A percentile compares a stretch with the other conserved stretches of the same genome.
Evolutionary conservation across 2,797 vertebrate species (phyloP).

Genomic region (Macropus fuliginosus): DNA sequence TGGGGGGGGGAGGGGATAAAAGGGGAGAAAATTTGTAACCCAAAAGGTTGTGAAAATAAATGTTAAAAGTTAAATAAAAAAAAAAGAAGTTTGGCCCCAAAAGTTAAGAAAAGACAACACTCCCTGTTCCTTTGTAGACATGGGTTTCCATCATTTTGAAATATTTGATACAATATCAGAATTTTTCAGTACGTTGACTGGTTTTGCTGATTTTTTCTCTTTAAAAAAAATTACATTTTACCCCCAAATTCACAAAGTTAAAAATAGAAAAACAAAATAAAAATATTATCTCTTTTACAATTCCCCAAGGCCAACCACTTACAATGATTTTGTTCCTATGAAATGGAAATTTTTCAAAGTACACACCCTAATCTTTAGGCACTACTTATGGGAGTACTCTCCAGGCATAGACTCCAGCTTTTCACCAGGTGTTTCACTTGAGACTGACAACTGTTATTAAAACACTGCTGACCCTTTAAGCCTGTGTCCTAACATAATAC

Average conservation of each 20-base stretch:
- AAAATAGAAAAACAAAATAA: constrained; percentile 21
- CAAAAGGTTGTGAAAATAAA: too few species aligned
- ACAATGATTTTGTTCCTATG: constrained; percentile 41
- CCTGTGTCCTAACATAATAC: constrained; percentile 82
- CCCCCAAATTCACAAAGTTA: background rate
- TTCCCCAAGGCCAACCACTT: background rate
- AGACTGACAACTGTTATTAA: constrained; percentile 88
- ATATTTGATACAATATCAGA: background rate
- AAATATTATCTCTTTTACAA: constrained; percentile 27
- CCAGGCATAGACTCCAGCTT: constrained; percentile 58
- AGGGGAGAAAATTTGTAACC: too few species aligned
- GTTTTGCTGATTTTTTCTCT: background rate
- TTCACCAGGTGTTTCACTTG: constrained; percentile 87
- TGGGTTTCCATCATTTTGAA: background rate
- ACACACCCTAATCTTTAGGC: constrained; percentile 42
- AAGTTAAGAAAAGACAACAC: background rate
- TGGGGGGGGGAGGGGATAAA: too few species aligned
- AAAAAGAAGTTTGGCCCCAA: background rate
- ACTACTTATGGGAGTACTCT: constrained; percentile 68
- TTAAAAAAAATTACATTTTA: background rate
- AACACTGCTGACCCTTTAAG: constrained; percentile 87
- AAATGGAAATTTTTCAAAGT: constrained; percentile 71
- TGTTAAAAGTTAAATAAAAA: too few species aligned
- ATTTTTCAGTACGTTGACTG: background rate
- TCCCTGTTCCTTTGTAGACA: background rate